These are phyloP conservation scores for Alfaro cultratus DNA, from an alignment of 2,797 vertebrate genomes.

Conservation along the genomic window DNA sequence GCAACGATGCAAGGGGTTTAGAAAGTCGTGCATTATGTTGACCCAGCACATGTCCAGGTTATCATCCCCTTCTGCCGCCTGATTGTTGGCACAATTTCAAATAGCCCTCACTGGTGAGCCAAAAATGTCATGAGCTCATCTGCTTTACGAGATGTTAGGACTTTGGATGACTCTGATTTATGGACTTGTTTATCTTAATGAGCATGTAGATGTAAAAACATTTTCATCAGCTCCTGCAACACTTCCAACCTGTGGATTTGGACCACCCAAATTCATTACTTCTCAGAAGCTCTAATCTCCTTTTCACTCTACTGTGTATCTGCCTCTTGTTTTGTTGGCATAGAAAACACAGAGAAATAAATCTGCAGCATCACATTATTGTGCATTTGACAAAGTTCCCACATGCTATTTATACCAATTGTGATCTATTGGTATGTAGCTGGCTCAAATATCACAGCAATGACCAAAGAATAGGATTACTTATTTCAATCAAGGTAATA, in stretches of 20 bases:
- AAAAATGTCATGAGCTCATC: conserved; percentile 4
- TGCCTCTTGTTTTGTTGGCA: not conserved
- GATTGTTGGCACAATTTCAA: conserved; percentile 31
- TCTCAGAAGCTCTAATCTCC: not conserved
- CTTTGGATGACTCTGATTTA: not conserved
- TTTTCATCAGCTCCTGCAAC: not conserved
- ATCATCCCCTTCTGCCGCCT: conserved; percentile 66
- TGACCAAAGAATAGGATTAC: not conserved
- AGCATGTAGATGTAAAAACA: not conserved
- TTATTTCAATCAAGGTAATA: not conserved
- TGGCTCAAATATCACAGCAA: not conserved
- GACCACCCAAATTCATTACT: not conserved
- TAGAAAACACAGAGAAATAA: not conserved
- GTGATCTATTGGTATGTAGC: not conserved
- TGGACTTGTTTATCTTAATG: not conserved
- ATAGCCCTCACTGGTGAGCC: not conserved
- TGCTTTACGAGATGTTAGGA: not conserved
- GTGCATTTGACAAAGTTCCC: not conserved
- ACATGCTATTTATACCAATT: not conserved
- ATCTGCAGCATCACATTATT: not conserved
- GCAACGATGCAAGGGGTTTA: conserved; percentile 66
- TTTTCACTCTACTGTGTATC: not conserved
- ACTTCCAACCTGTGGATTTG: not conserved
- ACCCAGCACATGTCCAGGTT: conserved; percentile 6
- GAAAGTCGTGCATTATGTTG: conserved; percentile 53